Evolutionary conservation across 1,140 invertebrate genomes (phyloP).

Genomic region (Gryon sp.): DNA sequence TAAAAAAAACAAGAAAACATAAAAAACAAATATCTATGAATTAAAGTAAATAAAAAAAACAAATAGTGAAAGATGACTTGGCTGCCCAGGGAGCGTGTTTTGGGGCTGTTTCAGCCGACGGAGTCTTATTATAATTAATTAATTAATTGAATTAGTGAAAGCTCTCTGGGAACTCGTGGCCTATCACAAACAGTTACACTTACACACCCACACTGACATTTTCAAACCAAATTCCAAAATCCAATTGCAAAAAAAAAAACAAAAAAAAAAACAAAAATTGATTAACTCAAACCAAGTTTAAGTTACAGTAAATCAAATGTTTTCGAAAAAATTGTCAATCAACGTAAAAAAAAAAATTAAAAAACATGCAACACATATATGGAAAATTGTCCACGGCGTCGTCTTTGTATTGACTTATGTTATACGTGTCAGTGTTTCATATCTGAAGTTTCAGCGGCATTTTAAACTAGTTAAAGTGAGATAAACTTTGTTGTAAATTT

Average conservation of each 20-base stretch:
- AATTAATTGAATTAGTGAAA: slow-evolving; percentile 43
- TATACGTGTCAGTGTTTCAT: slow-evolving; percentile 80
- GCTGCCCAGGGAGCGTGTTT: slow-evolving; percentile 73
- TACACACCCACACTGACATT: slow-evolving; percentile 31
- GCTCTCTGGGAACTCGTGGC: slow-evolving; percentile 22
- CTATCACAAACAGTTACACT: slow-evolving; percentile 69
- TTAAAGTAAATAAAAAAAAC: slow-evolving; percentile 36
- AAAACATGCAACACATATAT: slow-evolving; percentile 67
- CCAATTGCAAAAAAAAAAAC: slow-evolving; percentile 33
- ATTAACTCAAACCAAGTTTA: no score
- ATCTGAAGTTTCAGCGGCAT: slow-evolving; percentile 76
- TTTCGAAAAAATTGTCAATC: neutral
- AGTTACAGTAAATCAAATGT: no score
- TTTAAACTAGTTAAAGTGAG: slow-evolving; percentile 77
- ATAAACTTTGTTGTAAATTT: slow-evolving; percentile 79
- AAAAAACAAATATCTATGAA: slow-evolving; percentile 26
- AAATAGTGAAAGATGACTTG: slow-evolving; percentile 70
- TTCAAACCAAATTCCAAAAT: no score
- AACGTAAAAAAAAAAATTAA: neutral
- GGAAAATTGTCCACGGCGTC: slow-evolving; percentile 75
- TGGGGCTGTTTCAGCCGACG: slow-evolving; percentile 64
- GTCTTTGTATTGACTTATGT: slow-evolving; percentile 79
- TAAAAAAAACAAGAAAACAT: slow-evolving; percentile 32
- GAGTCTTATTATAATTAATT: slow-evolving; percentile 68
- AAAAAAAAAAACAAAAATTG: slow-evolving; percentile 11